These are phyloP conservation scores for Atta cephalotes DNA, from an alignment of 1,140 invertebrate genomes.

Conservation along the genomic window DNA sequence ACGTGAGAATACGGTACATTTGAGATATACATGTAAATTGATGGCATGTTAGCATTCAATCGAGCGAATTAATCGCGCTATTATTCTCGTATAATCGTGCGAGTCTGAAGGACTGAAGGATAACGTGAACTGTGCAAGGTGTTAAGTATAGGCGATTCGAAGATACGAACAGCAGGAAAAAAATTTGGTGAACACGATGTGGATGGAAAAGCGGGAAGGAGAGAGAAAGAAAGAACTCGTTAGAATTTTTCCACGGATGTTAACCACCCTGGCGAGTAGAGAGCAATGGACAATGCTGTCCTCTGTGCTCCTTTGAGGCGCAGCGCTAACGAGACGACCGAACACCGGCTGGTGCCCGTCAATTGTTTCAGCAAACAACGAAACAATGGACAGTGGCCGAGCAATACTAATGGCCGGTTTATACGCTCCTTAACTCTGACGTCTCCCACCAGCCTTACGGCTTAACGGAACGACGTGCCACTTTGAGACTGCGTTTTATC, in stretches of 20 bases:
- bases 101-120: neutral
- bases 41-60: neutral
- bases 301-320: conserved; percentile 79
- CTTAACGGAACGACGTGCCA: conserved; percentile 58
- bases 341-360: conserved; percentile 81
- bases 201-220: conserved; percentile 61
- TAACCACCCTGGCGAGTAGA: conserved; percentile 78
- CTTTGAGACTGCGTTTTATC: conserved; percentile 43
- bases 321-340: conserved; percentile 86
- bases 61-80: conserved; percentile 28
- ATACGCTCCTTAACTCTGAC: conserved; percentile 81
- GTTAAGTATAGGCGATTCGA: conserved; percentile 16
- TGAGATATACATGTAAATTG: conserved; percentile 7
- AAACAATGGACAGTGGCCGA: conserved; percentile 86
- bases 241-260: conserved; percentile 86
- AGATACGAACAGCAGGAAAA: conserved; percentile 26
- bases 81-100: conserved; percentile 14
- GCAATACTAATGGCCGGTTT: conserved; percentile 85
- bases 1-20: neutral
- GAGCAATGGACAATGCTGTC: conserved; percentile 84
- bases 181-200: neutral
- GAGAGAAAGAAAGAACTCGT: conserved; percentile 80
- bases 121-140: neutral
- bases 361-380: conserved; percentile 86
- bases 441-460: conserved; percentile 61